A percentile compares a stretch with the other conserved stretches of the same genome.
phyloP scores from a whole-genome alignment of 2,888 invertebrate species.

The Drosophila parthenogenetica region DNA sequence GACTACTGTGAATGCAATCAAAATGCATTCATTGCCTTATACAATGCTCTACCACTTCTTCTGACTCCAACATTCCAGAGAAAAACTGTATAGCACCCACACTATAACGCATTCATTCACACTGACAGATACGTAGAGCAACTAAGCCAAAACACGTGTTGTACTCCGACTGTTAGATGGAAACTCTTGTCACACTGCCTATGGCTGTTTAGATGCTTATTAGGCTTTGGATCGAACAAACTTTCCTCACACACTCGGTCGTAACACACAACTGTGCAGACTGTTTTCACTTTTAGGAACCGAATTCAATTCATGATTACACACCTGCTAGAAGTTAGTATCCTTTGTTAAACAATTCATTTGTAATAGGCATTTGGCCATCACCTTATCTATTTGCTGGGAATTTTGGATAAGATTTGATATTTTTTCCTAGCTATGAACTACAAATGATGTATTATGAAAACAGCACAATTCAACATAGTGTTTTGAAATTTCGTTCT shows the following conservation, averaged over 20 bases:
- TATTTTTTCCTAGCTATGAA: constrained; percentile 2
- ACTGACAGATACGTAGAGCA: not conserved
- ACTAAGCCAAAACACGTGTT: constrained; percentile 51
- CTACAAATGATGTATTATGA: not conserved
- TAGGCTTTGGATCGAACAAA: constrained; percentile 46
- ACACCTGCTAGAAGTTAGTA: constrained; percentile 33
- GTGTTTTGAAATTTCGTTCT: too few relatives aligned
- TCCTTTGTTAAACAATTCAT: constrained; percentile 56
- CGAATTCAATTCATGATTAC: constrained; percentile 26
- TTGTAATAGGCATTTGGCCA: constrained; percentile 29
- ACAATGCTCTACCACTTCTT: constrained; percentile 38
- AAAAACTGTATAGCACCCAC: constrained; percentile 7
- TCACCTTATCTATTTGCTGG: constrained; percentile 5
- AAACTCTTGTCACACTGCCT: constrained; percentile 32
- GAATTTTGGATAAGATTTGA: not conserved
- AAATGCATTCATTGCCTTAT: constrained; percentile 64
- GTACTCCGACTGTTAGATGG: constrained; percentile 16
- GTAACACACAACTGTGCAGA: constrained; percentile 14
- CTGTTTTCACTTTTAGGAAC: constrained; percentile 32
- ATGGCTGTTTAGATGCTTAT: constrained; percentile 62
- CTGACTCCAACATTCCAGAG: constrained; percentile 39
- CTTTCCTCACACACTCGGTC: constrained; percentile 11
- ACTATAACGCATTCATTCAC: not conserved
- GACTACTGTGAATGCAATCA: constrained; percentile 64
- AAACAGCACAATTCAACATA: not conserved